Base-by-base conservation (phyloP, 2,113 vertebrate genomes). In the Hystrix brachyura region DNA sequence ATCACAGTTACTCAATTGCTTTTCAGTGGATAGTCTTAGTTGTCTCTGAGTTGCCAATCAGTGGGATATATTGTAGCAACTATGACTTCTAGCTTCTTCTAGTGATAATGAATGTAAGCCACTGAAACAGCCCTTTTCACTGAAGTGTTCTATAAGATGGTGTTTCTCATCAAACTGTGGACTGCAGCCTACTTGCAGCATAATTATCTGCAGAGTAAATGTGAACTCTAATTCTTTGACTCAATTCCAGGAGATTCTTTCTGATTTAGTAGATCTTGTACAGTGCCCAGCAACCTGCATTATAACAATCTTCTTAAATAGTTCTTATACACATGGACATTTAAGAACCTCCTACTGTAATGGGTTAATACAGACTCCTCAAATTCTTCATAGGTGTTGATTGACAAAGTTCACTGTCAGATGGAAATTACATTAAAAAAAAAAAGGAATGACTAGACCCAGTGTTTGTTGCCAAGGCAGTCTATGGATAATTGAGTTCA, bases 171-270 rank as follows among this genome's bases (percentile, higher is more conserved):
- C 59, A n/a, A 43, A 71, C 46, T 29, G 34, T 87, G 46, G 9
- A 53, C 21, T 74, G 34, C 55, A 80, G 14, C 79, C 25, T 84
- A 4, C 34, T 53, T 65, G 13, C 3, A 87, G 43, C 4, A 11
- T 43, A 86, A 79, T 67, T 25, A 55, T 38, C 60, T 81, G 4
- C 34, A 43, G 34, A 72, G 7, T 85, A 78, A 86, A 79, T 55
- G 32, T 27, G 48, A 78, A 48, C 15, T 82, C 2, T 19, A 69
- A 83, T 78, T 78, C 14, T 51, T 88, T 72, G 17, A 65, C 14
- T 91, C 14, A 88, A 18, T 88, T 93, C 51, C 43, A 72, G 76
- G 38, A 92, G 53, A 53, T 67, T 92, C 38, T 94, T 67, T 92
- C 38, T 94, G 23, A 94, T 69, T 97, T 83, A 29, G 2, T 59